Evolutionary conservation across 2,888 invertebrate species (phyloP).

Genomic region (Lasioglossum zephyrum): DNA sequence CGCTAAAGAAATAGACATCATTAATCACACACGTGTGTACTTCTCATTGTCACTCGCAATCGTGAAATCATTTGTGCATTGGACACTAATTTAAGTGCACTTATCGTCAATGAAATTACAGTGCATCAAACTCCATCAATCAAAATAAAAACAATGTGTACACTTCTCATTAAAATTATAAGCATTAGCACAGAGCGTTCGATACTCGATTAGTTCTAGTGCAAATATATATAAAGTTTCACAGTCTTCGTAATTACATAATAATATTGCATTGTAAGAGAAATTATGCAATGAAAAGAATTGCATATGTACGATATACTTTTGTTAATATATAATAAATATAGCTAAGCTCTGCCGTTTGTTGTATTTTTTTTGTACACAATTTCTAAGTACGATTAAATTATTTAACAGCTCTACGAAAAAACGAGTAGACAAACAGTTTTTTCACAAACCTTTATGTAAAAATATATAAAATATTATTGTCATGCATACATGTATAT

Average conservation of each 20-base stretch:
- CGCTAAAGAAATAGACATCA: slow-evolving; percentile 71
- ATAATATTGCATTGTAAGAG: slow-evolving; percentile 18
- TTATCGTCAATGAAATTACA: slow-evolving; percentile 50
- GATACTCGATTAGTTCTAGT: slow-evolving; percentile 33
- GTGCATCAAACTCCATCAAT: slow-evolving; percentile 29
- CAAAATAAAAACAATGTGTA: slow-evolving; percentile 22
- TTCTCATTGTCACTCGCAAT: slow-evolving; percentile 64
- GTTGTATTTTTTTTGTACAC: slow-evolving; percentile 18
- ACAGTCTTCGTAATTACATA: slow-evolving; percentile 25
- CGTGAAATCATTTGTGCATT: slow-evolving; percentile 57
- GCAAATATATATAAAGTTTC: slow-evolving; percentile 29
- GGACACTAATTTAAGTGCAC: slow-evolving; percentile 56
- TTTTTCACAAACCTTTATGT: slow-evolving; percentile 51
- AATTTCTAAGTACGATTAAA: slow-evolving; percentile 37
- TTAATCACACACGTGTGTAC: slow-evolving; percentile 62
- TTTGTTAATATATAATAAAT: slow-evolving; percentile 46
- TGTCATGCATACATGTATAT: slow-evolving; percentile 60
- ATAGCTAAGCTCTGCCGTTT: slow-evolving; percentile 12
- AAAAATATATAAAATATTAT: slow-evolving; percentile 59
- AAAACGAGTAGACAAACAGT: slow-evolving; percentile 34
- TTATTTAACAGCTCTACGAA: slow-evolving; percentile 37
- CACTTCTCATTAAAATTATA: slow-evolving; percentile 30
- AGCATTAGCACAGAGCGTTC: slow-evolving; percentile 38
- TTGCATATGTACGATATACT: slow-evolving; percentile 17
- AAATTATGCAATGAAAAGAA: slow-evolving; percentile 16